A percentile compares a stretch with the other conserved stretches of the same genome.
Conservation (phyloP, 1,140 invertebrate species). For the Probaryconus sp. region DNA sequence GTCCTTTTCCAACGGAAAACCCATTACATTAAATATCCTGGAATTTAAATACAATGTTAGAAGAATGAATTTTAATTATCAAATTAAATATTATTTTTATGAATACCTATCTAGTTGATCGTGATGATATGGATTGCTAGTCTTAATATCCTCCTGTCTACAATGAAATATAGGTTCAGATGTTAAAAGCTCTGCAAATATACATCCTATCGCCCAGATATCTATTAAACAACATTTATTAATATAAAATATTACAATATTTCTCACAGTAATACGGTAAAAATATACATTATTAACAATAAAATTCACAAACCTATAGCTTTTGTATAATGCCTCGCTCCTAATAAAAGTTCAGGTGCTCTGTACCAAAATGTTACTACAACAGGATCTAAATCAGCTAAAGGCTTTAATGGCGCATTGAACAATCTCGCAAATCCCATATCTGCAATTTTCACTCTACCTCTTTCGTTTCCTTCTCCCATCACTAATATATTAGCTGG, state of each 20-base stretch:
- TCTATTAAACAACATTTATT: slow-evolving; percentile 81
- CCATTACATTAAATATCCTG: slow-evolving; percentile 99
- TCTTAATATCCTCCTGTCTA: slow-evolving; percentile 99
- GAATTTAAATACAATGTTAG: too few species aligned
- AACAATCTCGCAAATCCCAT: slow-evolving; percentile 99
- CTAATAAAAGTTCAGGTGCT: slow-evolving; percentile 96
- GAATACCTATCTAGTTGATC: slow-evolving; percentile 94
- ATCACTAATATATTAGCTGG: slow-evolving; percentile 99
- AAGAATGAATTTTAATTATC: slow-evolving; percentile 35
- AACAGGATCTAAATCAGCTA: slow-evolving; percentile 98
- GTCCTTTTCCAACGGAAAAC: slow-evolving; percentile 98
- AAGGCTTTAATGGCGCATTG: slow-evolving; percentile 97
- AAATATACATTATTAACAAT: too few species aligned
- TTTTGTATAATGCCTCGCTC: slow-evolving; percentile 98
- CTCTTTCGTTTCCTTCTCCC: slow-evolving; percentile 98
- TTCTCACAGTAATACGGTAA: not conserved
- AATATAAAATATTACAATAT: slow-evolving; percentile 23
- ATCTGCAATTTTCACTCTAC: slow-evolving; percentile 98
- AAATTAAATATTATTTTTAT: slow-evolving; percentile 19
- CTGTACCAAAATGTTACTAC: slow-evolving; percentile 99
- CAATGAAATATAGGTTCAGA: slow-evolving; percentile 99
- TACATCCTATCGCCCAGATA: slow-evolving; percentile 99
- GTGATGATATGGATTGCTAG: slow-evolving; percentile 99
- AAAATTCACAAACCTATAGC: too few species aligned
- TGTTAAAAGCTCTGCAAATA: slow-evolving; percentile 97